Evolutionary conservation across 2,113 vertebrate genomes (phyloP).

Genomic region (Chionodraco myersi): DNA sequence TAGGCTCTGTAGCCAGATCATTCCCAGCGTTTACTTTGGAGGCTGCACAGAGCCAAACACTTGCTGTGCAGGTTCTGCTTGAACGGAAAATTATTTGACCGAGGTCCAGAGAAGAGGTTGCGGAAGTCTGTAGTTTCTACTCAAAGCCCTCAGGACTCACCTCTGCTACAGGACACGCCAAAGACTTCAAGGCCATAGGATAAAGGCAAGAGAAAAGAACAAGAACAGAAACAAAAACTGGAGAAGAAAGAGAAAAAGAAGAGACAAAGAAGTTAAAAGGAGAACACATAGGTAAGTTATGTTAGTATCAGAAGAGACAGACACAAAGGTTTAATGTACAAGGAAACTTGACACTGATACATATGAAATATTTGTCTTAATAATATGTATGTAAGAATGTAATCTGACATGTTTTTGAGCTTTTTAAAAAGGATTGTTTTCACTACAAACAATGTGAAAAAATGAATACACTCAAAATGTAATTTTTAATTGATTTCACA

Average conservation of each 20-base stretch:
- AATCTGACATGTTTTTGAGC: not conserved
- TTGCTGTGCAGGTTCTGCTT: constrained; percentile 3
- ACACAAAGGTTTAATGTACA: constrained; percentile 23
- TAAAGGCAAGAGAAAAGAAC: constrained; percentile 99
- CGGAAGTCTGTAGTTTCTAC: constrained; percentile 13
- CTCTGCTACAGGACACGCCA: constrained; percentile 89
- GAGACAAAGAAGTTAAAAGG: constrained; percentile 45
- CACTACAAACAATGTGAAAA: not conserved
- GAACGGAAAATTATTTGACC: constrained; percentile 31
- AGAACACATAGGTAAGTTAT: constrained; percentile 27
- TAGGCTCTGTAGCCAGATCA: not conserved
- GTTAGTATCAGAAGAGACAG: constrained; percentile 67
- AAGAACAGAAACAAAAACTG: constrained; percentile 99
- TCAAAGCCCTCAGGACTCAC: constrained; percentile 85
- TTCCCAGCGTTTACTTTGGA: constrained; percentile 9
- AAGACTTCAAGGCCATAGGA: constrained; percentile 99
- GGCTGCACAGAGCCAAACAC: constrained; percentile 5
- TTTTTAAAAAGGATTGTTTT: not conserved
- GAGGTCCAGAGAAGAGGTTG: constrained; percentile 21
- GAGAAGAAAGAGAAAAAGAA: constrained; percentile 65
- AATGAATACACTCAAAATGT: not conserved
- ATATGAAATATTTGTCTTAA: not conserved
- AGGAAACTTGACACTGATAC: not conserved
- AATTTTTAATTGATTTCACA: not conserved
- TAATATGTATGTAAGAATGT: not conserved